These are phyloP conservation scores for Silurus meridionalis DNA, from an alignment of 2,113 vertebrate species.

Conservation along the genomic window DNA sequence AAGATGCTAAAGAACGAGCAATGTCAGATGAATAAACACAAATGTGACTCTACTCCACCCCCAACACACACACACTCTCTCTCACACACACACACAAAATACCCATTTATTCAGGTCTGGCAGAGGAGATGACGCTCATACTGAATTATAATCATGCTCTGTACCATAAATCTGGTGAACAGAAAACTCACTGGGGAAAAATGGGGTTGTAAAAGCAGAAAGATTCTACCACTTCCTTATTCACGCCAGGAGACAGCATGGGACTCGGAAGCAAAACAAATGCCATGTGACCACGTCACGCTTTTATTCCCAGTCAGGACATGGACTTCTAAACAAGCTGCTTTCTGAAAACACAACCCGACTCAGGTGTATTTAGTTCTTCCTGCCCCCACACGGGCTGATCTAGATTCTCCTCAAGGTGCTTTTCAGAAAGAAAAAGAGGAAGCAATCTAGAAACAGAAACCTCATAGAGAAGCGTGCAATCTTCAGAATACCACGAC, in stretches of 20 bases:
- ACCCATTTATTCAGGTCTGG: constrained; percentile 27
- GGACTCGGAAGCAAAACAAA: neutral
- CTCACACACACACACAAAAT: constrained; percentile 15
- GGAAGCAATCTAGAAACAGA: neutral
- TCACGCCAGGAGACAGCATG: neutral
- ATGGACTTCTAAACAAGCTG: neutral
- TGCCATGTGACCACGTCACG: neutral
- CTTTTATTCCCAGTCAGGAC: neutral
- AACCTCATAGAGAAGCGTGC: constrained; percentile 16
- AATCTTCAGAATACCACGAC: neutral
- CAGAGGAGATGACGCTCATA: neutral
- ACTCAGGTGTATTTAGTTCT: neutral
- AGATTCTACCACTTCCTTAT: neutral
- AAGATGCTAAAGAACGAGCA: constrained; percentile 42
- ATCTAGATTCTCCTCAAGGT: neutral
- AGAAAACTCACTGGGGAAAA: neutral
- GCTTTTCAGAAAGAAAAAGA: neutral
- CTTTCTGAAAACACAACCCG: neutral
- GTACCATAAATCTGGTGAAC: neutral
- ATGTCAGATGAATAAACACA: constrained; percentile 35
- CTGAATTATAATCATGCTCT: constrained; percentile 17
- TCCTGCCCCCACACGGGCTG: neutral
- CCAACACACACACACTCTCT: neutral
- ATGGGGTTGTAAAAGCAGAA: neutral
- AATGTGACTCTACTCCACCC: neutral